These are phyloP conservation scores for Dicrurus megarhynchus DNA, from an alignment of 2,113 vertebrate species.

Conservation along the genomic window DNA sequence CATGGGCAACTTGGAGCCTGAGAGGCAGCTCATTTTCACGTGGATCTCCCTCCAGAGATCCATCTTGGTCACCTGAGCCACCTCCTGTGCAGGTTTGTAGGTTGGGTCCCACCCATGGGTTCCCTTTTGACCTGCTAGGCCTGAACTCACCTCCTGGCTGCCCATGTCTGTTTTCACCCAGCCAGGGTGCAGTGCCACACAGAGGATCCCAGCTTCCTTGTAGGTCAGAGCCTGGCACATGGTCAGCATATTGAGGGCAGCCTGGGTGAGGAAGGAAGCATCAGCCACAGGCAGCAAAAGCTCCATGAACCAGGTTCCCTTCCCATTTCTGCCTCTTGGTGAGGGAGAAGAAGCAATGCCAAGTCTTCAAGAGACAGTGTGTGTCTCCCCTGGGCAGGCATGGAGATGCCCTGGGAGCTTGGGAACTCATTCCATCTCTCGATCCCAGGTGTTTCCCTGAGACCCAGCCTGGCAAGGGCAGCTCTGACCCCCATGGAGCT, in stretches of 20 bases:
- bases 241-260: constrained; percentile 77
- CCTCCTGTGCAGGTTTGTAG: background rate
- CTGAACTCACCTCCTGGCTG: constrained; percentile 47
- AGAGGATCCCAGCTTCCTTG: constrained; percentile 45
- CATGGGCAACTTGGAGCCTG: background rate
- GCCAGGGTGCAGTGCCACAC: constrained; percentile 67
- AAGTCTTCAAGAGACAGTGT: background rate
- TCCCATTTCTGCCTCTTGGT: background rate
- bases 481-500: background rate
- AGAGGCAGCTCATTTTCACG: background rate
- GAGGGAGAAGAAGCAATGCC: background rate
- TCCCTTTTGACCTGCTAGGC: background rate
- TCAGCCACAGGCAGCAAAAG: background rate
- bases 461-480: background rate
- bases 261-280: constrained; percentile 16
- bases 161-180: constrained; percentile 77
- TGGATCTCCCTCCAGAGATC: background rate
- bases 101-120: background rate
- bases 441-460: background rate
- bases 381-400: background rate
- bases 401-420: background rate
- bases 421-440: background rate
- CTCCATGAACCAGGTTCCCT: background rate
- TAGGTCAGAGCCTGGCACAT: constrained; percentile 66
- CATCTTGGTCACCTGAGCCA: background rate